Evolutionary conservation across 2,888 invertebrate genomes (phyloP).

Genomic region (Rhyacophila evoluta): DNA sequence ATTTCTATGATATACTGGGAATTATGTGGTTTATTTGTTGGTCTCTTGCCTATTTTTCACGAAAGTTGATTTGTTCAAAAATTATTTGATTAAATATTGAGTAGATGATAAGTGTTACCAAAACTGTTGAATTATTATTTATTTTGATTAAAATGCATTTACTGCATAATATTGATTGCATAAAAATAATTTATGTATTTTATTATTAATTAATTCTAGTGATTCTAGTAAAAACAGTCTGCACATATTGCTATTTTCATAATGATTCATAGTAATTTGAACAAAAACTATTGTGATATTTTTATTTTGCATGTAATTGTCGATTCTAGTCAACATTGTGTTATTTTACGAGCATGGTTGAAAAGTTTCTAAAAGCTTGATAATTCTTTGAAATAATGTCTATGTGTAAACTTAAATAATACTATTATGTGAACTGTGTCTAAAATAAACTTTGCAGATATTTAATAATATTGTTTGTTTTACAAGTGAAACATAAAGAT

Average conservation of each 20-base stretch:
- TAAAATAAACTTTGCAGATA: not conserved
- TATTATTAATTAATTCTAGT: slow-evolving; percentile 6
- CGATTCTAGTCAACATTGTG: slow-evolving; percentile 51
- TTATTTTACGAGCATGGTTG: slow-evolving; percentile 54
- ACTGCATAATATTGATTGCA: not conserved
- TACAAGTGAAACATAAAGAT: not conserved
- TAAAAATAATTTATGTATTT: not conserved
- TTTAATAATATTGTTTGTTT: not conserved
- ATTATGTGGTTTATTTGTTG: not conserved
- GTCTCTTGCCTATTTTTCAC: not conserved
- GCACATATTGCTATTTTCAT: slow-evolving; percentile 15
- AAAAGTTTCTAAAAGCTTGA: slow-evolving; percentile 53
- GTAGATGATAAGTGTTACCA: slow-evolving; percentile 1
- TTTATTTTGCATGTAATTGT: slow-evolving; percentile 40
- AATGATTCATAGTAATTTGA: slow-evolving; percentile 20
- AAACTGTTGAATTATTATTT: not conserved
- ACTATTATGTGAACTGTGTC: slow-evolving; percentile 11
- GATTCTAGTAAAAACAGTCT: slow-evolving; percentile 3
- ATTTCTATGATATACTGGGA: not conserved
- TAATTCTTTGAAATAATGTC: slow-evolving; percentile 28
- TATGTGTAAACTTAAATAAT: slow-evolving; percentile 17
- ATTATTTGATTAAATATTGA: not conserved
- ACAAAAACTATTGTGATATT: slow-evolving; percentile 49
- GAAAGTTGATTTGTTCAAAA: not conserved
- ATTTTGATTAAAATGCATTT: not conserved